These are phyloP conservation scores for Galerucella nymphaeae DNA, from an alignment of 2,888 invertebrate genomes.

Conservation along the genomic window DNA sequence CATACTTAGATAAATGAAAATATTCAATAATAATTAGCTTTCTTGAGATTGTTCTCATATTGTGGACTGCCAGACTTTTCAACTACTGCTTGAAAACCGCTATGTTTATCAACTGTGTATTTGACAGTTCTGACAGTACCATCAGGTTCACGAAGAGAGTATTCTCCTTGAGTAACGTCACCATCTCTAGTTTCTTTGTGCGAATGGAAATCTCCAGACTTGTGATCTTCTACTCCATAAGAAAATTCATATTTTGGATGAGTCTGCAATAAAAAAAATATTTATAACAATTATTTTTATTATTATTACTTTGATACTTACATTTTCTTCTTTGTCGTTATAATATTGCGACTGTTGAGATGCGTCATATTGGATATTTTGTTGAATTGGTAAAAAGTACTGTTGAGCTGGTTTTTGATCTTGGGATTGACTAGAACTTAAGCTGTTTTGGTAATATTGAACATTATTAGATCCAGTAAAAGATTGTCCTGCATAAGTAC, in stretches of 20 bases:
- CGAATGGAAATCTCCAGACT: conserved; percentile 70
- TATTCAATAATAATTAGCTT: conserved; percentile 20
- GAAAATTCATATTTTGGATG: conserved; percentile 71
- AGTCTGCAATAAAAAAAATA: conserved; percentile 54
- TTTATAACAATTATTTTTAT: no score
- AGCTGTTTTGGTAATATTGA: not conserved
- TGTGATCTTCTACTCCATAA: conserved; percentile 69
- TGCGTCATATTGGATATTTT: conserved; percentile 12
- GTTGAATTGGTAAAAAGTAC: not conserved
- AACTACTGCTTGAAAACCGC: conserved; percentile 65
- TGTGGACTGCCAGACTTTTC: conserved; percentile 62
- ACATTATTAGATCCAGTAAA: not conserved
- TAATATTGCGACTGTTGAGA: not conserved
- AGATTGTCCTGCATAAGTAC: conserved; percentile 2
- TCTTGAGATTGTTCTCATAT: not conserved
- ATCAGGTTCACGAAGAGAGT: conserved; percentile 69
- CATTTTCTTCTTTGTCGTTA: conserved; percentile 23
- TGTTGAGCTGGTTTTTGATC: not conserved
- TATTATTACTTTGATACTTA: conserved; percentile 18
- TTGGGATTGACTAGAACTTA: not conserved
- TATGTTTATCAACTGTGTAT: conserved; percentile 69
- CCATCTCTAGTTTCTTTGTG: conserved; percentile 69
- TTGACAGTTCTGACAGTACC: conserved; percentile 69
- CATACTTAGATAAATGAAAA: conserved; percentile 3
- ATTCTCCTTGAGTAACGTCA: conserved; percentile 68